A percentile compares a stretch with the other conserved stretches of the same genome.
Conservation (phyloP, 2,888 invertebrate species). For the Calliopum simillimum region DNA sequence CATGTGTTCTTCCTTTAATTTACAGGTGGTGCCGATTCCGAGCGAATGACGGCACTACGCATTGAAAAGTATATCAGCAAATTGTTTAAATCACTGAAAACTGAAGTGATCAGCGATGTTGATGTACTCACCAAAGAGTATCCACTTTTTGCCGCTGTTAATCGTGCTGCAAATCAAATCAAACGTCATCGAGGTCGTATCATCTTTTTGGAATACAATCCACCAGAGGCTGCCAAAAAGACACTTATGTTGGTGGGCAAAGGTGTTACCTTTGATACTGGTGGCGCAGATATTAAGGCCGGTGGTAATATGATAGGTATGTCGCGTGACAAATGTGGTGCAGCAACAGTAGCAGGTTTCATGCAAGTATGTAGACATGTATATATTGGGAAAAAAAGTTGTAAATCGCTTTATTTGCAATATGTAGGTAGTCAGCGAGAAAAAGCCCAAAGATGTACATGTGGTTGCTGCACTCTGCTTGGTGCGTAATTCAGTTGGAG, state of each 20-base stretch:
- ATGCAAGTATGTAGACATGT: constrained; percentile 77
- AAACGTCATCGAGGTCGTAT: constrained; percentile 77
- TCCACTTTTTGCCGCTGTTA: constrained; percentile 85
- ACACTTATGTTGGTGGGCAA: constrained; percentile 92
- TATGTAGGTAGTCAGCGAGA: constrained; percentile 65
- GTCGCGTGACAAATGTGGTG: constrained; percentile 95
- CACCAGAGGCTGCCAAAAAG: constrained; percentile 70
- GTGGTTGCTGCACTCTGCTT: constrained; percentile 87
- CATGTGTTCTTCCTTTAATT: background rate
- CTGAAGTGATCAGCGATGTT: constrained; percentile 74
- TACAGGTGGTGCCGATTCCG: constrained; percentile 85
- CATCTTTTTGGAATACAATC: constrained; percentile 85
- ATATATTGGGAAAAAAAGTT: background rate
- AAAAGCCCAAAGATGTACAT: constrained; percentile 77
- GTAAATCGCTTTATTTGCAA: background rate
- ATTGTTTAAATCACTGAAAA: constrained; percentile 73
- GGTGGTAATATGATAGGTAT: constrained; percentile 88
- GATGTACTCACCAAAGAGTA: constrained; percentile 77
- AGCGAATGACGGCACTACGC: constrained; percentile 86
- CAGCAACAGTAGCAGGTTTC: constrained; percentile 92
- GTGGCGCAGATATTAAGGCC: constrained; percentile 87
- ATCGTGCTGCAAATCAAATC: constrained; percentile 80
- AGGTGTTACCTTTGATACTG: constrained; percentile 91
- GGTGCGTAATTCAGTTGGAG: constrained; percentile 92
- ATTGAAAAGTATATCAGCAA: constrained; percentile 79